Evolutionary conservation across 2,797 vertebrate genomes (phyloP).

Genomic region (Apogon talboti): DNA sequence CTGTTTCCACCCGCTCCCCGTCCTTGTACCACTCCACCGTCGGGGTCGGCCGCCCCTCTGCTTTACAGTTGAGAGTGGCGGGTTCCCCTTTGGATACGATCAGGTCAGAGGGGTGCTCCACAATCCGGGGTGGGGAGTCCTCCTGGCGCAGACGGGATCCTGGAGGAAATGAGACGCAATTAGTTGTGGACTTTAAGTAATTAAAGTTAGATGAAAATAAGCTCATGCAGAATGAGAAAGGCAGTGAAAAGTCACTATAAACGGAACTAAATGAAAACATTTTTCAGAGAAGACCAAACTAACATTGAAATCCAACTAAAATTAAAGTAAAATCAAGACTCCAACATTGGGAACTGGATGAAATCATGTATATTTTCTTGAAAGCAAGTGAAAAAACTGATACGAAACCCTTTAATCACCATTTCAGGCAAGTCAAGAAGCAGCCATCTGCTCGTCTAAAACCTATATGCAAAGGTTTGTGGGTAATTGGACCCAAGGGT

Average conservation of each 20-base stretch:
- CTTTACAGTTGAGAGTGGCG: constrained; percentile 98
- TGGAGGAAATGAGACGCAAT: constrained; percentile 58
- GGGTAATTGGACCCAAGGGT: constrained; percentile 73
- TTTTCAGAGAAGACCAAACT: too few relatives aligned
- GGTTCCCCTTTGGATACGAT: constrained; percentile 99
- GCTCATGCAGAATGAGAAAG: too few relatives aligned
- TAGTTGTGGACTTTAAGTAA: not conserved
- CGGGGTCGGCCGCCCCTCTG: constrained; percentile 93
- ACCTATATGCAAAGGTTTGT: constrained; percentile 52
- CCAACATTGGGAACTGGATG: too few relatives aligned
- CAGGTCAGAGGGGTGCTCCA: constrained; percentile 97
- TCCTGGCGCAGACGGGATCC: constrained; percentile 98
- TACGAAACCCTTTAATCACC: constrained; percentile 53
- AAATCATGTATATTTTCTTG: not conserved
- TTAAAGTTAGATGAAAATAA: not conserved
- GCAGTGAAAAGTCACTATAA: too few relatives aligned
- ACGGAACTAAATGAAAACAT: too few relatives aligned
- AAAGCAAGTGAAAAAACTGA: constrained; percentile 39
- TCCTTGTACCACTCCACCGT: constrained; percentile 99
- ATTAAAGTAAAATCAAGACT: too few relatives aligned
- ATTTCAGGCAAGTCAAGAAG: constrained; percentile 50
- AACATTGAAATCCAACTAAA: too few relatives aligned
- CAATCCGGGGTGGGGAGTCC: constrained; percentile 95
- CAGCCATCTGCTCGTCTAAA: constrained; percentile 64
- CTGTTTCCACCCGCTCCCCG: constrained; percentile 96